Percentiles rank a stretch among this genome's conserved stretches.
These are phyloP conservation scores for Phrynocephalus versicolor DNA, from an alignment of 2,113 vertebrate genomes.

Conservation along the genomic window DNA sequence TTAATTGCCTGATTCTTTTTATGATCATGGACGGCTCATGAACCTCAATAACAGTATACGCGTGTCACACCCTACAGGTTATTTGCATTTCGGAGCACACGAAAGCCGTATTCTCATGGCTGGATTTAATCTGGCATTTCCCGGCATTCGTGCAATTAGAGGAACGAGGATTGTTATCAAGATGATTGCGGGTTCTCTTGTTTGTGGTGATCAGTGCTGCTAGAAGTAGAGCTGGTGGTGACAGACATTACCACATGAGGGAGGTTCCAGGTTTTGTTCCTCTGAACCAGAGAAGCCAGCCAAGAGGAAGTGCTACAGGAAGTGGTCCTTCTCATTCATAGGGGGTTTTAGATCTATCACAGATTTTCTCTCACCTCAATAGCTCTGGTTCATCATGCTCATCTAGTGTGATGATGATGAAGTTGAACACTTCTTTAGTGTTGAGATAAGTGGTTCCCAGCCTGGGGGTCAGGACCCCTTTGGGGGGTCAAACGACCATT, in stretches of 20 bases:
- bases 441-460: no score
- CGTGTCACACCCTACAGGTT: background rate
- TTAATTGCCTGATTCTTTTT: background rate
- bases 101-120: background rate
- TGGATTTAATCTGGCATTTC: background rate
- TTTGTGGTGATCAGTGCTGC: background rate
- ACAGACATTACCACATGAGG: background rate
- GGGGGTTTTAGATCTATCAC: no score
- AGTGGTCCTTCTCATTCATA: no score
- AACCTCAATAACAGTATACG: background rate
- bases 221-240: background rate
- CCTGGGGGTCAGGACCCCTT: no score
- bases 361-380: no score
- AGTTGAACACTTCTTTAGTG: no score
- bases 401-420: no score
- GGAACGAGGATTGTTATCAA: background rate
- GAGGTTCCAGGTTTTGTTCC: background rate
- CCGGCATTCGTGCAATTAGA: background rate
- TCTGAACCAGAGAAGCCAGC: background rate
- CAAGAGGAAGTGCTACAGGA: background rate
- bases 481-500: no score
- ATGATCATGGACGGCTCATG: background rate
- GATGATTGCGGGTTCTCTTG: background rate
- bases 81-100: background rate
- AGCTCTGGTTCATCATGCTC: no score